These are phyloP conservation scores for Chironex yamaguchii DNA, from an alignment of 30 jellyfish, hydroid and myxozoan genomes.

Conservation along the genomic window DNA sequence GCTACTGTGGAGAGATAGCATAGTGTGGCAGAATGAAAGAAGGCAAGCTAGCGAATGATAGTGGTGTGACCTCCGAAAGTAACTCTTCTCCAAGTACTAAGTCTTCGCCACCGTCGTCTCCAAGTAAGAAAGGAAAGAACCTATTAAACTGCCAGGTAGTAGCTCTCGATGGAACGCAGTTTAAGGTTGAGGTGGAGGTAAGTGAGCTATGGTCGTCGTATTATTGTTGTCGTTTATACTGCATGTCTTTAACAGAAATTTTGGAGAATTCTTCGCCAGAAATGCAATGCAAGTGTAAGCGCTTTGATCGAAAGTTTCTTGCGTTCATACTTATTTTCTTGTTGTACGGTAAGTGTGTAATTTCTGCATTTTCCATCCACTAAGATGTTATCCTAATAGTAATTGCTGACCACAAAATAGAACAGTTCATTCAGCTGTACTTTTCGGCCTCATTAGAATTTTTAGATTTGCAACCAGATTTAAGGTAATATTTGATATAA, in stretches of 20 bases:
- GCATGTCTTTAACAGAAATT: background rate
- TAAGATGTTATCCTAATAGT: no score
- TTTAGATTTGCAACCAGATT: no score
- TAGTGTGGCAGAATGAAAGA: background rate
- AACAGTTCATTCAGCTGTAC: no score
- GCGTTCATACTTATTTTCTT: no score
- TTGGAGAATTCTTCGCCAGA: no score
- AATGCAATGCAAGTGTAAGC: no score
- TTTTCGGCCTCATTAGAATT: no score
- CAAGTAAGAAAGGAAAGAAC: conserved; percentile 49
- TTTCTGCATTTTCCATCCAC: background rate
- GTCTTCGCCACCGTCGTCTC: background rate
- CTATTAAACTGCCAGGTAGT: conserved; percentile 49
- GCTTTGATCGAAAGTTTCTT: no score
- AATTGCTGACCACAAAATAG: no score
- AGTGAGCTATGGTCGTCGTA: background rate
- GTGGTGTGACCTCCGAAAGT: background rate
- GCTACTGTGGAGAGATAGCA: no score
- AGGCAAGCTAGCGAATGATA: background rate
- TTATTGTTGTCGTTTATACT: background rate
- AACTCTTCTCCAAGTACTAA: background rate
- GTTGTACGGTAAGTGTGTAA: no score
- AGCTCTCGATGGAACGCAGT: conserved; percentile 67
- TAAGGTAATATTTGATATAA: no score
- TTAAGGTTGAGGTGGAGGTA: conserved; percentile 73